Evolutionary conservation across 1,140 invertebrate species (phyloP).

Genomic region (Holotrichia oblita): DNA sequence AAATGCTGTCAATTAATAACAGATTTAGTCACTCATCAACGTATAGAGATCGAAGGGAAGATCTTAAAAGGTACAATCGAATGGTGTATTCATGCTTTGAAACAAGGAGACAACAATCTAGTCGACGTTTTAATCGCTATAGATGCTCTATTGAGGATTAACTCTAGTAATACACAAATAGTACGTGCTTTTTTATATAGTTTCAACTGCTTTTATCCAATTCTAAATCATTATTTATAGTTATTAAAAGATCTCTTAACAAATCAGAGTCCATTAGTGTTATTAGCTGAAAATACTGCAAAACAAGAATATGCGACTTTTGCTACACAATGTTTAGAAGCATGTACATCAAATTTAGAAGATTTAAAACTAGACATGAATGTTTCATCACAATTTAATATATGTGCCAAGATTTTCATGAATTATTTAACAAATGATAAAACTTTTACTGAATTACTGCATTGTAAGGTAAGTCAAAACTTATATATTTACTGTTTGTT

Average conservation of each 20-base stretch:
- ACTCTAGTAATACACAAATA: slow-evolving; percentile 52
- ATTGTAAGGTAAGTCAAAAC: slow-evolving; percentile 45
- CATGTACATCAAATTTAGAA: slow-evolving; percentile 43
- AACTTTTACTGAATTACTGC: slow-evolving; percentile 44
- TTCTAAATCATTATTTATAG: slow-evolving; percentile 25
- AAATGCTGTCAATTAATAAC: slow-evolving; percentile 61
- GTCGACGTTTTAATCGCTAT: slow-evolving; percentile 56
- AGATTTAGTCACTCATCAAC: slow-evolving; percentile 59
- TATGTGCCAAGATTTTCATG: slow-evolving; percentile 49
- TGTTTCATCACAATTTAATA: slow-evolving; percentile 43
- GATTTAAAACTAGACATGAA: slow-evolving; percentile 11
- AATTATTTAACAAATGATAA: slow-evolving; percentile 40
- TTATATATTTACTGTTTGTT: not conserved
- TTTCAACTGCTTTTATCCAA: slow-evolving; percentile 19
- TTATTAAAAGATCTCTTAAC: slow-evolving; percentile 39
- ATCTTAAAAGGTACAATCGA: slow-evolving; percentile 57
- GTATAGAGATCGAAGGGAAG: slow-evolving; percentile 56
- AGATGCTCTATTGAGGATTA: slow-evolving; percentile 49
- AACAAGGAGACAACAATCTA: slow-evolving; percentile 47
- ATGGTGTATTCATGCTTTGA: slow-evolving; percentile 60
- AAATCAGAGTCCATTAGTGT: slow-evolving; percentile 39
- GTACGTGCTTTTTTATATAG: slow-evolving; percentile 47
- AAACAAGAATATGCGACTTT: slow-evolving; percentile 44
- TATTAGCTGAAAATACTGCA: slow-evolving; percentile 27
- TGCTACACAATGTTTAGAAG: slow-evolving; percentile 53